phyloP scores from a whole-genome alignment of 35 echinoderm and acorn worm genomes.

The Lytechinus variegatus region DNA sequence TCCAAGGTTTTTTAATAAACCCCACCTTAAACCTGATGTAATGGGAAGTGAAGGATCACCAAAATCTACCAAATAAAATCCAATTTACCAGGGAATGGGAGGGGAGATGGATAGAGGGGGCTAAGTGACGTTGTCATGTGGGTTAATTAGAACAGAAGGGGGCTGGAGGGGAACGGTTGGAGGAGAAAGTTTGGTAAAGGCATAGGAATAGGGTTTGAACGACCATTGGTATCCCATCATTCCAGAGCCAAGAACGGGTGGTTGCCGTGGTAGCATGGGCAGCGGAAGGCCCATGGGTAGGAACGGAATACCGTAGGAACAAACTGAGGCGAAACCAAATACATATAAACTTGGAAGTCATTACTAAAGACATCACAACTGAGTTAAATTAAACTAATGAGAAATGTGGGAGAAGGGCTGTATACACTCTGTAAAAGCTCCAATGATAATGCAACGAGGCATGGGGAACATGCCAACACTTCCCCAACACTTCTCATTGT shows the following conservation, averaged over 20 bases:
- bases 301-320: not conserved
- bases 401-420: not conserved
- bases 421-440: not conserved
- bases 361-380: not conserved
- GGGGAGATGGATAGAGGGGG: not conserved
- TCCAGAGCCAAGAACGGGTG: not conserved
- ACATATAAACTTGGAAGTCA: not conserved
- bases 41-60: conserved; percentile 34
- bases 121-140: not conserved
- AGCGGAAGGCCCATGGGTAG: not conserved
- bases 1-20: conserved; percentile 36
- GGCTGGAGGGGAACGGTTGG: not conserved
- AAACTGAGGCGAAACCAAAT: not conserved
- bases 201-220: not conserved
- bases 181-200: not conserved
- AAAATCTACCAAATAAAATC: conserved; percentile 38
- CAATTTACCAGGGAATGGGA: conserved; percentile 33
- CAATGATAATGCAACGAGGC: not conserved
- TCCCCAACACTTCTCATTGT: not conserved
- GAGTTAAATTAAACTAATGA: not conserved
- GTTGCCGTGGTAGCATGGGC: not conserved
- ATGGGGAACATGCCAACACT: not conserved
- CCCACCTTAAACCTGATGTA: conserved; percentile 8
- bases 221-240: conserved; percentile 17
- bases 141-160: not conserved